Evolutionary conservation across 2,888 invertebrate genomes (phyloP).

Genomic region (Meganola albula): DNA sequence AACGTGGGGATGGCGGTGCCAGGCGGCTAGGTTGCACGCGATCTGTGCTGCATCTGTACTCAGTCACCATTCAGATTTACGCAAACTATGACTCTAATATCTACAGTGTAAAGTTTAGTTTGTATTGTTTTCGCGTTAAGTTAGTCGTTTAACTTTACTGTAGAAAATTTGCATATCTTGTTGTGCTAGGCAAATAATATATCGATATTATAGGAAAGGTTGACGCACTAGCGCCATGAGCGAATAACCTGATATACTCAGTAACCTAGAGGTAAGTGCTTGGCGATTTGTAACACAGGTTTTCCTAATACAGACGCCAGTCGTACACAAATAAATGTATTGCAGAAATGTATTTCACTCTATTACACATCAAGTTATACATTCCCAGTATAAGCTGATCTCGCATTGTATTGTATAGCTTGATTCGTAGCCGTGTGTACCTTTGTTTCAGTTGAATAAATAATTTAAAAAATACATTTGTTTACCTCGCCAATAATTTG

Average conservation of each 20-base stretch:
- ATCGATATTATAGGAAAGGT: constrained; percentile 13
- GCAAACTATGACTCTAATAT: constrained; percentile 46
- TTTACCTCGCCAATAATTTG: too few species aligned
- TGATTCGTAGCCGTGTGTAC: too few species aligned
- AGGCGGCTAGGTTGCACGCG: constrained; percentile 70
- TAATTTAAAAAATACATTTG: too few species aligned
- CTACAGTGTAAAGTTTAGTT: constrained; percentile 41
- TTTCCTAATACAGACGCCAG: too few species aligned
- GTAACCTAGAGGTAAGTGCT: not conserved
- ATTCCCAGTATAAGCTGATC: too few species aligned
- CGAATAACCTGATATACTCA: constrained; percentile 11
- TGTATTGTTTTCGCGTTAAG: constrained; percentile 37
- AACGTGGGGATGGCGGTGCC: constrained; percentile 70
- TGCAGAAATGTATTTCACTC: too few species aligned
- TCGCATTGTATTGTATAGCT: too few species aligned
- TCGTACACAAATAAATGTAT: too few species aligned
- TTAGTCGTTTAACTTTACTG: constrained; percentile 37
- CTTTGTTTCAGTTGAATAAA: too few species aligned
- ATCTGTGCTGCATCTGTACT: constrained; percentile 55
- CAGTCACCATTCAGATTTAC: constrained; percentile 32
- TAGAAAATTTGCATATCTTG: constrained; percentile 35
- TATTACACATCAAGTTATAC: too few species aligned
- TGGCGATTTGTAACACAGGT: too few species aligned
- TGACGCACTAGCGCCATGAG: constrained; percentile 16
- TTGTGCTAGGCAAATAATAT: constrained; percentile 16